A percentile compares a stretch with the other conserved stretches of the same genome.
Conservation (phyloP, 2,888 invertebrate genomes). For the Helleia helle region DNA sequence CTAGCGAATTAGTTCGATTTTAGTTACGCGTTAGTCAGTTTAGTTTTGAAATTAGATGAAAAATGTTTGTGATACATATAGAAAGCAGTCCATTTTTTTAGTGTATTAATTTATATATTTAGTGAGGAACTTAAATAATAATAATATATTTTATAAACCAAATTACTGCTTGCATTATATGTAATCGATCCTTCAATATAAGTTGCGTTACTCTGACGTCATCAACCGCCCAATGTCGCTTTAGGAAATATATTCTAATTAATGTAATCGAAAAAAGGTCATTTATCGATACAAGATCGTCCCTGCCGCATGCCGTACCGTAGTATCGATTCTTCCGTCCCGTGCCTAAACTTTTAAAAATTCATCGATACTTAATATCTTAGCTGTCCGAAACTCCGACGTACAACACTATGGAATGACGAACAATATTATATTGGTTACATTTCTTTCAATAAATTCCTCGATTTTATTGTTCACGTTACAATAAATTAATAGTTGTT, state of each 20-base stretch:
- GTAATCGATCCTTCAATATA: no score
- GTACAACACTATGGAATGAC: slow-evolving; percentile 20
- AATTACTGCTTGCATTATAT: slow-evolving; percentile 3
- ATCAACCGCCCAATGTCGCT: slow-evolving; percentile 12
- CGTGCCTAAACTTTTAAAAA: slow-evolving; percentile 60
- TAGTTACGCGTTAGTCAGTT: slow-evolving; percentile 12
- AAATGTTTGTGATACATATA: slow-evolving; percentile 7
- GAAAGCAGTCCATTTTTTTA: slow-evolving; percentile 10
- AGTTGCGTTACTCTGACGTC: no score
- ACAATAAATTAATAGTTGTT: neutral
- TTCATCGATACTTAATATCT: slow-evolving; percentile 55
- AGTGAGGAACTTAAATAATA: neutral
- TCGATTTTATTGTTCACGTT: no score
- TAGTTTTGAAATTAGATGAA: slow-evolving; percentile 5
- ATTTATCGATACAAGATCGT: slow-evolving; percentile 28
- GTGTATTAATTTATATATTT: slow-evolving; percentile 1
- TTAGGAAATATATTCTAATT: slow-evolving; percentile 9
- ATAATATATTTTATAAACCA: neutral
- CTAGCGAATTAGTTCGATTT: slow-evolving; percentile 27
- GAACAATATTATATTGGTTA: no score
- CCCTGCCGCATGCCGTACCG: slow-evolving; percentile 47
- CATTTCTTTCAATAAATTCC: no score
- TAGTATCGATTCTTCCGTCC: slow-evolving; percentile 68
- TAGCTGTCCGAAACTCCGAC: slow-evolving; percentile 43
- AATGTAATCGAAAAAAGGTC: slow-evolving; percentile 15